These are phyloP conservation scores for Philaenus spumarius DNA, from an alignment of 1,140 invertebrate species.

Conservation along the genomic window DNA sequence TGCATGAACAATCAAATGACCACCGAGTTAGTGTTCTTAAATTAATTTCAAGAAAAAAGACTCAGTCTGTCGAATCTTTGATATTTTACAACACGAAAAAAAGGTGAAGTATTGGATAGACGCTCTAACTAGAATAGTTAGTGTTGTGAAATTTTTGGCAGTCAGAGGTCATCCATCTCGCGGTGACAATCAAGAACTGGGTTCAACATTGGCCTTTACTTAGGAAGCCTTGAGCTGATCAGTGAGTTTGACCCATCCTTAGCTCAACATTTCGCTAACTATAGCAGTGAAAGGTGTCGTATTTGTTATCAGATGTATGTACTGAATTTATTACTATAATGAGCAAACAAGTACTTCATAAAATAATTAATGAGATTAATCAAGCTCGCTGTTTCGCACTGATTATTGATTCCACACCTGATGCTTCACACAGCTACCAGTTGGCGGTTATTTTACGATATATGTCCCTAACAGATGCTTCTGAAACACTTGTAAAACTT, in stretches of 20 bases:
- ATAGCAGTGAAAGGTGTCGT: slow-evolving; percentile 21
- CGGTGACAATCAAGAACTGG: slow-evolving; percentile 16
- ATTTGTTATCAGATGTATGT: slow-evolving; percentile 23
- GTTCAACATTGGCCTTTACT: slow-evolving; percentile 7
- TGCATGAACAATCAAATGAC: not conserved
- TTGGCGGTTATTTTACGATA: not conserved
- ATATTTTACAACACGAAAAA: slow-evolving; percentile 9
- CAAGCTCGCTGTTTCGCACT: not conserved
- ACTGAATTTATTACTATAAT: slow-evolving; percentile 24
- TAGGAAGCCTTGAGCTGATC: slow-evolving; percentile 1
- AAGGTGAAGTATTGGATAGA: slow-evolving; percentile 15
- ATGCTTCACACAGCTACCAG: not conserved
- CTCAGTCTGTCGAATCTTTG: not conserved
- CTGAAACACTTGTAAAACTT: not conserved
- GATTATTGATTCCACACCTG: not conserved
- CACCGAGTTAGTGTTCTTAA: not conserved
- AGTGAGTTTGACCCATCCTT: slow-evolving; percentile 26
- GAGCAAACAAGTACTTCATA: slow-evolving; percentile 16
- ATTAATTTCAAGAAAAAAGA: not conserved
- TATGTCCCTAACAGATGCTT: not conserved
- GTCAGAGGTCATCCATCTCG: slow-evolving; percentile 21
- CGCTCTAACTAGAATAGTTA: slow-evolving; percentile 15
- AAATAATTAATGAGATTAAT: slow-evolving; percentile 13
- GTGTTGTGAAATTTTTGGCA: slow-evolving; percentile 20
- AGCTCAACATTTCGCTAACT: slow-evolving; percentile 19